Evolutionary conservation across 2,797 vertebrate species (phyloP).

Genomic region (Acanthopagrus latus): DNA sequence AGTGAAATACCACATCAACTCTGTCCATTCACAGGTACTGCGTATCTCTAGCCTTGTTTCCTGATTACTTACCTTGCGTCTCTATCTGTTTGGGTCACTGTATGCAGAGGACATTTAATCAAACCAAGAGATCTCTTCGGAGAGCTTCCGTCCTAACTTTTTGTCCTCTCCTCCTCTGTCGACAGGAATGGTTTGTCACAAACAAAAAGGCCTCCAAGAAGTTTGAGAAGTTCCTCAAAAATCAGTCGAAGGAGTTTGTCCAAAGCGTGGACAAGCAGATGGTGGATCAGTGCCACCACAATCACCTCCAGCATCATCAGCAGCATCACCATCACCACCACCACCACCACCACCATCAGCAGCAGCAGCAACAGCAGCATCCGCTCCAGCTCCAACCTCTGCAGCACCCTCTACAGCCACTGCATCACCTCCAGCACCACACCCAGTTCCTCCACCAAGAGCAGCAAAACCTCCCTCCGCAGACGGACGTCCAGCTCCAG

Average conservation of each 20-base stretch:
- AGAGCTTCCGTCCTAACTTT: too few relatives aligned
- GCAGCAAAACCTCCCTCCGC: constrained; percentile 56
- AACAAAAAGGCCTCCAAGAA: constrained; percentile 91
- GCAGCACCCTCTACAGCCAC: constrained; percentile 72
- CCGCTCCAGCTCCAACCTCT: constrained; percentile 58
- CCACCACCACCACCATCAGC: constrained; percentile 25
- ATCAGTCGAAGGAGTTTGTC: constrained; percentile 83
- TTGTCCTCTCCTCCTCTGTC: background rate
- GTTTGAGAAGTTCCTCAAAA: constrained; percentile 91
- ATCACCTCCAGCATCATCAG: constrained; percentile 34
- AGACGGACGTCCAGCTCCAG: constrained; percentile 52
- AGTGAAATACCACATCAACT: constrained; percentile 98
- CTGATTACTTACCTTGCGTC: background rate
- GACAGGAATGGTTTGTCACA: constrained; percentile 94
- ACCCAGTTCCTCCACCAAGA: constrained; percentile 61
- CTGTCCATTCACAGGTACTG: constrained; percentile 92
- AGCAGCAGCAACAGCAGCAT: constrained; percentile 32
- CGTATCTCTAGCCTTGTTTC: background rate
- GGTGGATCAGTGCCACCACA: constrained; percentile 61
- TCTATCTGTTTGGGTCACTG: too few relatives aligned
- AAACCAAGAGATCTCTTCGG: too few relatives aligned
- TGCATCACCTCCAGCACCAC: constrained; percentile 73
- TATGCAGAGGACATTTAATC: too few relatives aligned
- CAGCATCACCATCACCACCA: constrained; percentile 23
- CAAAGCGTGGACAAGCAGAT: constrained; percentile 78